These are phyloP conservation scores for Adineta ricciae DNA, from an alignment of 2,888 invertebrate species.

Conservation along the genomic window DNA sequence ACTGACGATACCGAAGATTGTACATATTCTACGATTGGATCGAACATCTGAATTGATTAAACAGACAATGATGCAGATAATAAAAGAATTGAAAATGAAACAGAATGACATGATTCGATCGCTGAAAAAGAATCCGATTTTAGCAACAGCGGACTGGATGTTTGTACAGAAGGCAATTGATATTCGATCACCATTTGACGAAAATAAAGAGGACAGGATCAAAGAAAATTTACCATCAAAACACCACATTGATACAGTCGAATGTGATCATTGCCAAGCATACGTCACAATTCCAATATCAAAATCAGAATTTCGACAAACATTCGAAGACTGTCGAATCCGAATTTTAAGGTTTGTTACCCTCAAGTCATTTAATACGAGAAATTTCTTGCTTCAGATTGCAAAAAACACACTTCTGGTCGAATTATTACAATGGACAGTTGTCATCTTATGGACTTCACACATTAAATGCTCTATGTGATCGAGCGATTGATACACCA, in stretches of 20 bases:
- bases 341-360: background rate
- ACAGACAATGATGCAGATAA: background rate
- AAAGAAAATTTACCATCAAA: background rate
- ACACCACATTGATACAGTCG: background rate
- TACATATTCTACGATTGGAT: background rate
- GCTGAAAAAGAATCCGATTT: background rate
- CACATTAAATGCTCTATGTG: background rate
- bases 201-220: background rate
- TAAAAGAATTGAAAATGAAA: background rate
- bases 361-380: too few relatives aligned
- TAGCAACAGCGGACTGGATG: background rate
- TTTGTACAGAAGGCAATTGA: background rate
- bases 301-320: background rate
- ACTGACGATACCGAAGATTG: background rate
- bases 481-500: background rate
- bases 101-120: background rate
- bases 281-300: background rate
- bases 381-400: too few relatives aligned
- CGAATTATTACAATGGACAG: background rate
- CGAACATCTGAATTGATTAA: background rate
- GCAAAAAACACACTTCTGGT: background rate
- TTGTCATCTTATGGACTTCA: constrained; percentile 4
- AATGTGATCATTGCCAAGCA: constrained; percentile 2
- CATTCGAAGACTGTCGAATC: background rate
- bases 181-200: background rate